Evolutionary conservation across 2,797 vertebrate genomes (phyloP), one percentile per base, ranked within the genome.

Genomic region (Alosa sapidissima): DNA sequence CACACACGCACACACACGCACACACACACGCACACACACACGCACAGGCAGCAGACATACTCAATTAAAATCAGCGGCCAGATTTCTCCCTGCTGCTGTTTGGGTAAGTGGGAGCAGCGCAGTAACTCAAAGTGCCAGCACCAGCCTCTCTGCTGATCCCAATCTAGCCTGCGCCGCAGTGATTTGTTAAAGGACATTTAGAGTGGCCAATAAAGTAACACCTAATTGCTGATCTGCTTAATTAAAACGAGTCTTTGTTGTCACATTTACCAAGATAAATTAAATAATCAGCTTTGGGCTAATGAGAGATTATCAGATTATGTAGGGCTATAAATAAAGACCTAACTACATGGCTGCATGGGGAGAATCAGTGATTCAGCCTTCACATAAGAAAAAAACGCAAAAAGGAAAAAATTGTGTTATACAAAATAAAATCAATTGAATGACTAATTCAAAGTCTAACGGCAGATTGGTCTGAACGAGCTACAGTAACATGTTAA

Each of bases 231-330:
- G 91, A 95, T 95, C 94, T 92, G 92, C 94, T 96, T 96, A 96
- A 97, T 96, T 96, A 96, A 96, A 96, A 93, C 89, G 89, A 94
- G 93, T 86, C 93, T 95, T 95, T 95, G 93, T 96, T 96, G 95
- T 95, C 95, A 95, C 94, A 92, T 94, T 95, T 96, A 96, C 95
- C 93, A 96, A 96, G 96, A 96, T 94, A 96, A 96, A 97, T 96
- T 93, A 95, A 97, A 96, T 96, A 95, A 96, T 96, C 95, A 96
- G 94, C 94, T 95, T 94, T 94, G 91, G 90, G 90, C 95, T 96
- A 96, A 96, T 95, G 95, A 96, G 95, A 95, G 95, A 96, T 95
- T 95, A 96, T 96, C 95, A 95, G 94, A 96, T 96, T 96, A 96
- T 94, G 91, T 89, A 90, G 90, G 89, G 90, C 83, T 93, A 95